These are phyloP conservation scores for Strigops habroptila DNA, from an alignment of 2,113 vertebrate genomes.

Conservation along the genomic window DNA sequence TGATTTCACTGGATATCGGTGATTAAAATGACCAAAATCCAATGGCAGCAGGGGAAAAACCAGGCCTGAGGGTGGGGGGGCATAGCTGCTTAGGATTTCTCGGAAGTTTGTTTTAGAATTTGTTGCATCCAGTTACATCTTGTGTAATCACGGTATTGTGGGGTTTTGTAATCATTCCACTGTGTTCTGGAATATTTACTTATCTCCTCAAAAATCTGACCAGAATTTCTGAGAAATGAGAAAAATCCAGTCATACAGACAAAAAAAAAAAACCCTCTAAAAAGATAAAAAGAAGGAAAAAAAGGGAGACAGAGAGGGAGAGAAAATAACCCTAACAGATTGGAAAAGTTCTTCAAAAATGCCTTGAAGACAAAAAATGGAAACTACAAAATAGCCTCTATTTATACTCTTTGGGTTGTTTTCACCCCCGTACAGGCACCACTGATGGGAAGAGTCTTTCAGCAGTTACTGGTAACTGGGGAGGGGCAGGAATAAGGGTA, in stretches of 20 bases:
- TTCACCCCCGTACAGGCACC: not conserved
- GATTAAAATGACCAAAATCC: not conserved
- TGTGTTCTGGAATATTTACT: conserved; percentile 11
- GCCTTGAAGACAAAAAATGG: conserved; percentile 60
- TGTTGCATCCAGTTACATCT: not conserved
- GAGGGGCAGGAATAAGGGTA: fast-evolving
- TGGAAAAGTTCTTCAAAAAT: conserved; percentile 38
- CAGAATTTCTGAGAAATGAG: conserved; percentile 34
- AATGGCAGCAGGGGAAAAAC: not conserved
- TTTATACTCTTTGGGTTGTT: conserved; percentile 57
- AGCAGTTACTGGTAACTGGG: not conserved
- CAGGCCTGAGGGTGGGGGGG: not conserved
- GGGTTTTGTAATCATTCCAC: not conserved
- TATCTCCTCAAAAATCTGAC: conserved; percentile 24
- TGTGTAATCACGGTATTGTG: not conserved
- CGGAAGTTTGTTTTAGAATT: not conserved
- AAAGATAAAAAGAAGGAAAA: not conserved
- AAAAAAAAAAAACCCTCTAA: not conserved
- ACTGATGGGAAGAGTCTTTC: not conserved
- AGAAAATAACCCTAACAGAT: conserved; percentile 57
- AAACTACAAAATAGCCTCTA: conserved; percentile 60
- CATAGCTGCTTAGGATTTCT: not conserved
- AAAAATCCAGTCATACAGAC: conserved; percentile 46
- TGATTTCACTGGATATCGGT: not conserved
- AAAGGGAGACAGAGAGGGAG: not conserved